These are phyloP conservation scores for Aphis craccivora DNA, from an alignment of 1,140 invertebrate genomes.

Conservation along the genomic window DNA sequence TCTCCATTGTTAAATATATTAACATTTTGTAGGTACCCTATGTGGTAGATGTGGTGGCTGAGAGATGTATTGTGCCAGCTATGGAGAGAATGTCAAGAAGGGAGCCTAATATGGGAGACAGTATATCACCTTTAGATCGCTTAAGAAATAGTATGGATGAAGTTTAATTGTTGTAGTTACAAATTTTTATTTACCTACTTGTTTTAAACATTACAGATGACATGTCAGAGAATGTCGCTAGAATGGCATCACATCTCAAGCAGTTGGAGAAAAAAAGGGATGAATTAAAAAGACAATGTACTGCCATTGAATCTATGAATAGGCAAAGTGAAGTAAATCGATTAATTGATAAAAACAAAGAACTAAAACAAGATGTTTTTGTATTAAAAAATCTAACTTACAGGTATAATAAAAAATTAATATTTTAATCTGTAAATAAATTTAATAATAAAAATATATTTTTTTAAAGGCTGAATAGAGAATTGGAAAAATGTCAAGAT, in stretches of 20 bases:
- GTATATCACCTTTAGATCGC: slow-evolving; percentile 49
- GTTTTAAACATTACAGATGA: slow-evolving; percentile 33
- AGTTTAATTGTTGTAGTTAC: neutral
- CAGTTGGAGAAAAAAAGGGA: slow-evolving; percentile 55
- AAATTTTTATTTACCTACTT: neutral
- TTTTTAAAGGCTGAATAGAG: slow-evolving; percentile 69
- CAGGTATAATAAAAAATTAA: slow-evolving; percentile 63
- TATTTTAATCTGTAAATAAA: slow-evolving; percentile 3
- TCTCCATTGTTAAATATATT: neutral
- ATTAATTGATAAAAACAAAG: slow-evolving; percentile 60
- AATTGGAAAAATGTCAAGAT: slow-evolving; percentile 74
- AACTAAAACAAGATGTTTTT: slow-evolving; percentile 69
- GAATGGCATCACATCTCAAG: slow-evolving; percentile 51
- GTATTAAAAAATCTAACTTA: slow-evolving; percentile 75
- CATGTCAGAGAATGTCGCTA: slow-evolving; percentile 55
- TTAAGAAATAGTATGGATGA: slow-evolving; percentile 36
- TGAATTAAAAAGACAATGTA: slow-evolving; percentile 51
- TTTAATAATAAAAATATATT: neutral
- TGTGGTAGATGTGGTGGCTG: slow-evolving; percentile 30
- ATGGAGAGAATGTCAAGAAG: slow-evolving; percentile 48
- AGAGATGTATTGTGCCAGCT: slow-evolving; percentile 39
- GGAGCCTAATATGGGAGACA: neutral
- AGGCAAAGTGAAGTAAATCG: slow-evolving; percentile 52
- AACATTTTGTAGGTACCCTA: slow-evolving; percentile 7
- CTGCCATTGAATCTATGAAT: slow-evolving; percentile 47